Base-by-base conservation (phyloP, 2,113 vertebrate species). In the Scalopus aquaticus region DNA sequence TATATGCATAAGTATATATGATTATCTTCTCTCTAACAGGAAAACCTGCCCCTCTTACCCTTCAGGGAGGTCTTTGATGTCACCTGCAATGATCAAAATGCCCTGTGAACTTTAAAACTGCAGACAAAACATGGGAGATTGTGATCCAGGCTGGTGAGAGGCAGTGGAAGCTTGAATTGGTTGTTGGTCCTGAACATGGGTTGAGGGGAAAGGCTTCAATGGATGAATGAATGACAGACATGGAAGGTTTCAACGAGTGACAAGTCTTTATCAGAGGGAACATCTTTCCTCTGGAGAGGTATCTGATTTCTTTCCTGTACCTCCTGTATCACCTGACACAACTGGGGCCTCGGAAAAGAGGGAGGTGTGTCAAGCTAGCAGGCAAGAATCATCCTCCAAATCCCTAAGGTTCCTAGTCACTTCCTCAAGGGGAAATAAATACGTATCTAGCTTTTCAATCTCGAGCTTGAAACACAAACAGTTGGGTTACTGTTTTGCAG, bases 401-500 rank as follows among this genome's bases (percentile, higher is more conserved):
- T 88, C 62, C 26, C 62, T 76, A 22, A 64, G 46, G 37, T 77
- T 24, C 62, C 65, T 78, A 44, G 49, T 51, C 77, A 84, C 51
- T 86, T 95, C 76, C 49, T 94, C 67, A 88, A 94, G 86, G 60
- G 87, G 80, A 95, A 72, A 64, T 77, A 88, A 79, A n/a, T 37
- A 74, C 35, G 74, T 73, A 93, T 22, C 64, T 74, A 65, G 35
- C 76, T 90, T 77, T 88, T 77, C 72, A 86, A 72, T 46, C 37
- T 82, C 9, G 10, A 89, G 22, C 42, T 74, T 82, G 92, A 95
- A 96, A 70, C 58, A 17, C 88, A 94, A 96, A 96, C 51, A 90
- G 64, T 77, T 84, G 42, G 64, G 11, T 86, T 77, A 84, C 62
- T 90, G 80, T 83, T 92, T 77, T 90, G 64, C 77, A 90, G 90